These are phyloP conservation scores for Eupithecia pulchellata DNA, from an alignment of 2,888 invertebrate species.

Conservation along the genomic window DNA sequence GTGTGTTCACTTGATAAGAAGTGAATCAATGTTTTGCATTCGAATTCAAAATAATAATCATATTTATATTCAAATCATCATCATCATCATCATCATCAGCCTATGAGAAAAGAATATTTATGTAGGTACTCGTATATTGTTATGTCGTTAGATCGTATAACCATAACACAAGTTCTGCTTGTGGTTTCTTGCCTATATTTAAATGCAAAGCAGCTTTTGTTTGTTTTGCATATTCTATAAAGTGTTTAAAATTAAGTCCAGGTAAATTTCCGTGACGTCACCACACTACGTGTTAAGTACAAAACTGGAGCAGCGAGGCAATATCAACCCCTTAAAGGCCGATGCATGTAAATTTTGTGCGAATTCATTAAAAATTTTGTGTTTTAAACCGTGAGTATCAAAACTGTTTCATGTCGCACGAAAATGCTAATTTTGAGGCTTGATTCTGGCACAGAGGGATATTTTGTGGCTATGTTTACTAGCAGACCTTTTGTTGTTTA, in stretches of 20 bases:
- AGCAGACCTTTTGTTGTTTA: not conserved
- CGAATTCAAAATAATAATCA: no score
- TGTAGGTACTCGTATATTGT: no score
- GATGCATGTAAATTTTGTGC: conserved; percentile 69
- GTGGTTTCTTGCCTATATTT: no score
- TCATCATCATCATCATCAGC: no score
- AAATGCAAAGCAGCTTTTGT: not conserved
- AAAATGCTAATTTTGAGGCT: conserved; percentile 72
- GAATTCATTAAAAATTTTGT: conserved; percentile 76
- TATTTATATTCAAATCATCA: no score
- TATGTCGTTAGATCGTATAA: no score
- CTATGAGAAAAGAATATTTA: no score
- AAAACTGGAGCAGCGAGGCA: conserved; percentile 49
- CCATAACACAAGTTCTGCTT: no score
- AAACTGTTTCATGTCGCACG: conserved; percentile 77
- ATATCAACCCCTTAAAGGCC: conserved; percentile 42
- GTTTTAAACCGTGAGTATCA: conserved; percentile 66
- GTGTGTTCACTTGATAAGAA: no score
- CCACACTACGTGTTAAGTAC: conserved; percentile 55
- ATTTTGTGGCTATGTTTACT: no score
- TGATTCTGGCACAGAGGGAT: conserved; percentile 36
- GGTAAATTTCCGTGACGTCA: conserved; percentile 27
- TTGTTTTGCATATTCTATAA: not conserved
- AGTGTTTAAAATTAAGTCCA: conserved; percentile 2
- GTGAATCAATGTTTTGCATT: no score